Conservation (phyloP, 2,888 invertebrate species). For the Lepidochrysops patricia region DNA sequence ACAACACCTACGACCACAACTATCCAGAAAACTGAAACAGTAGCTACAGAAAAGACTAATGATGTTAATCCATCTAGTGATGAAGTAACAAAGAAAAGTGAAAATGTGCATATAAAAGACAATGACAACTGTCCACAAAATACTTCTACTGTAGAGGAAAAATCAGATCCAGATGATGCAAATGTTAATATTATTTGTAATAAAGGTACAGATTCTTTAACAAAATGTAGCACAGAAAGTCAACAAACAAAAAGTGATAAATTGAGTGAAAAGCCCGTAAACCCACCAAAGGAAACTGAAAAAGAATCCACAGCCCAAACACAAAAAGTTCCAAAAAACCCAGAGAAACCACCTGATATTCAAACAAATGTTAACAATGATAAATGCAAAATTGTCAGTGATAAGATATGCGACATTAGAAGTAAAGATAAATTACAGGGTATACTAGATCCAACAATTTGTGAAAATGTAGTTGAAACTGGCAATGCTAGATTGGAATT, state of each 20-base stretch:
- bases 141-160: neutral
- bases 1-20: neutral
- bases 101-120: neutral
- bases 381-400: constrained; percentile 28
- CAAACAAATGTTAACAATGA: constrained; percentile 21
- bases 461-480: constrained; percentile 59
- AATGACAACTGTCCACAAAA: neutral
- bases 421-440: constrained; percentile 51
- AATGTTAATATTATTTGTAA: neutral
- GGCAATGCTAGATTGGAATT: constrained; percentile 75
- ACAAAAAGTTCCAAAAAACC: constrained; percentile 14
- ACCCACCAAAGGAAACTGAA: constrained; percentile 8
- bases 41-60: constrained; percentile 14
- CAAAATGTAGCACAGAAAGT: neutral
- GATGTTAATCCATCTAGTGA: neutral
- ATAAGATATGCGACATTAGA: constrained; percentile 37
- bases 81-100: neutral
- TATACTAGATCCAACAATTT: constrained; percentile 55
- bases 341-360: constrained; percentile 24
- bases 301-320: neutral
- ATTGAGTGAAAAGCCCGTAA: neutral
- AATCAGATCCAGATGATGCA: neutral
- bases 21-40: neutral
- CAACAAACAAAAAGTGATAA: neutral
- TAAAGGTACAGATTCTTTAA: constrained; percentile 3